Conservation (phyloP, 2,888 invertebrate species). For the Cerceris ruficornis region DNA sequence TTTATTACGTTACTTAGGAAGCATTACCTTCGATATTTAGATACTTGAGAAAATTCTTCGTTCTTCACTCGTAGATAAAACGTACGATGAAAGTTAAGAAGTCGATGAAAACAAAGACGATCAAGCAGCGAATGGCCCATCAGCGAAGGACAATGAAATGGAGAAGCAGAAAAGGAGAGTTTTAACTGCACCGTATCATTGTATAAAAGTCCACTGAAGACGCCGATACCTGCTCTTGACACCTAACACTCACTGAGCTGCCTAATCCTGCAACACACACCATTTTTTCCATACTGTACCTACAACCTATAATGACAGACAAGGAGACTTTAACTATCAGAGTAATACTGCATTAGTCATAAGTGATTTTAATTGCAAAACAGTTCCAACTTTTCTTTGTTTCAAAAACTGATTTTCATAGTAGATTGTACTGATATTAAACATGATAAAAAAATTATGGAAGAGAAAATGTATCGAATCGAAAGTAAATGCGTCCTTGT, state of each 20-base stretch:
- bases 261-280: slow-evolving; percentile 78
- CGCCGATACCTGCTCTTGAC: slow-evolving; percentile 65
- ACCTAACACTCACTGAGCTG: slow-evolving; percentile 74
- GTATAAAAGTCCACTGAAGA: slow-evolving; percentile 65
- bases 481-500: no score
- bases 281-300: slow-evolving; percentile 73
- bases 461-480: no score
- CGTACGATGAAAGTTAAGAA: slow-evolving; percentile 75
- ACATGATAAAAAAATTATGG: no score
- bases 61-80: slow-evolving; percentile 74
- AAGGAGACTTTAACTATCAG: slow-evolving; percentile 47
- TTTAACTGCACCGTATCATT: slow-evolving; percentile 68
- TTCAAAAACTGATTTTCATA: no score
- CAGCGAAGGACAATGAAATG: slow-evolving; percentile 70
- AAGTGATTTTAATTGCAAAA: background rate
- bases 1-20: slow-evolving; percentile 76
- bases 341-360: slow-evolving; percentile 10
- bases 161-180: slow-evolving; percentile 67
- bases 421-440: no score
- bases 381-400: background rate
- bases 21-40: slow-evolving; percentile 73
- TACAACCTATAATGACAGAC: slow-evolving; percentile 51
- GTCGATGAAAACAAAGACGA: slow-evolving; percentile 74
- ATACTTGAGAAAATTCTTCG: slow-evolving; percentile 75
- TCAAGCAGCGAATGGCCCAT: slow-evolving; percentile 70